Base-by-base conservation (phyloP, 2,113 vertebrate genomes). In the Oreochromis spilurus region DNA sequence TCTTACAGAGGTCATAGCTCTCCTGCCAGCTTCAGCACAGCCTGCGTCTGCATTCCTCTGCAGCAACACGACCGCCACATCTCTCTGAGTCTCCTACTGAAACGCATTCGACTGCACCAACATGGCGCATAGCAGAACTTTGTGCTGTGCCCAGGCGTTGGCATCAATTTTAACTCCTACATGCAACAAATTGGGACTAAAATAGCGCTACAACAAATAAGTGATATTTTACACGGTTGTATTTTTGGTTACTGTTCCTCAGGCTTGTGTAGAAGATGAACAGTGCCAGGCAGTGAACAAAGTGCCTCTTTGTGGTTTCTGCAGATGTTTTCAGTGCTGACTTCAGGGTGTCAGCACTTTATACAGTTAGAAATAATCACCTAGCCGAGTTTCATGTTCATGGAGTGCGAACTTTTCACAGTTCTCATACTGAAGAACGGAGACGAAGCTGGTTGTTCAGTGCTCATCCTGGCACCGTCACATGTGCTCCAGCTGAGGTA, bases 281-380 rank as follows among this genome's bases (percentile, higher is more conserved):
- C 3, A 1, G 7, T 91, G 91, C 93, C 91, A 92, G 72, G 72
- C 40, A 62, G 5, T 36, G 82, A 94, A 92, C 87, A 93, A 91
- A 89, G 88, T 87, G 24, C 83, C 24, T 83, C 89, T 91, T 87
- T 91, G 82, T 94, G 85, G 62, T 55, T 90, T 83, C 48, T 84
- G 78, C 79, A 65, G 10, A 67, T 89, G 81, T 79, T 88, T 91
- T 82, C 5, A 6, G 58, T 45, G 21, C 43, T 29, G 38, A 50
- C n/a, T 75, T 79, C 5, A 5, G 79, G 36, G 26, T 82, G 65
- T 16, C 21, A 24, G 16, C 57, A 19, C 14, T 52, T 80, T 87
- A 36, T 62, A 72, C 79, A 60, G 84, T 88, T 81, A 90, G 36
- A 85, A 89, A 90, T 77, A 79, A 84, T 81, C 12, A 31, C 21